A percentile compares a stretch with the other conserved stretches of the same genome.
Evolutionary conservation across 2,888 invertebrate genomes (phyloP).

Genomic region (Sussaba pulchella): DNA sequence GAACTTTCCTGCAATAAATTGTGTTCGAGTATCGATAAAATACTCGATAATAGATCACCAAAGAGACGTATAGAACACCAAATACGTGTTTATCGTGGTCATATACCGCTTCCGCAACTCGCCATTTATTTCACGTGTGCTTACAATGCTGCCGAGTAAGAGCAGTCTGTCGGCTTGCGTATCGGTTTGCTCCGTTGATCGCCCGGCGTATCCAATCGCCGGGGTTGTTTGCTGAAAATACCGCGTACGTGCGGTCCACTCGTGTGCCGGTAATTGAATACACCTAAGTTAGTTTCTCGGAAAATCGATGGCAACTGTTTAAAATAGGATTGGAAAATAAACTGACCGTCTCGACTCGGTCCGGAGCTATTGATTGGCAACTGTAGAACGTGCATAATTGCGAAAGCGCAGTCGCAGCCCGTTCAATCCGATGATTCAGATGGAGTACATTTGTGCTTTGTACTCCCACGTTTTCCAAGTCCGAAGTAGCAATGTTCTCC

Average conservation of each 20-base stretch:
- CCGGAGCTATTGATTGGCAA: constrained; percentile 8
- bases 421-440: too few relatives aligned
- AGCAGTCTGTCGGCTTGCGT: not conserved
- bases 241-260: constrained; percentile 11
- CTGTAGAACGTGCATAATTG: constrained; percentile 27
- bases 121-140: not conserved
- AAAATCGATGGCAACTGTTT: constrained; percentile 39
- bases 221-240: constrained; percentile 20
- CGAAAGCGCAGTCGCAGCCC: not conserved
- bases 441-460: too few relatives aligned
- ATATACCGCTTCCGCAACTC: not conserved
- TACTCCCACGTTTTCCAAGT: too few relatives aligned
- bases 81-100: not conserved
- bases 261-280: constrained; percentile 43
- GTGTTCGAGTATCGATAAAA: constrained; percentile 1
- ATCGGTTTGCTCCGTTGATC: constrained; percentile 31
- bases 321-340: constrained; percentile 15
- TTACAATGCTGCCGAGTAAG: not conserved
- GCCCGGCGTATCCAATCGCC: constrained; percentile 28
- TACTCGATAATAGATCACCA: too few relatives aligned
- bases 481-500: too few relatives aligned
- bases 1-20: constrained; percentile 4
- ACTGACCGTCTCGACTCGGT: constrained; percentile 6
- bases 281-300: constrained; percentile 24
- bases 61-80: not conserved